These are phyloP conservation scores for Brachypteracias leptosomus DNA, from an alignment of 2,113 vertebrate genomes.

Conservation along the genomic window DNA sequence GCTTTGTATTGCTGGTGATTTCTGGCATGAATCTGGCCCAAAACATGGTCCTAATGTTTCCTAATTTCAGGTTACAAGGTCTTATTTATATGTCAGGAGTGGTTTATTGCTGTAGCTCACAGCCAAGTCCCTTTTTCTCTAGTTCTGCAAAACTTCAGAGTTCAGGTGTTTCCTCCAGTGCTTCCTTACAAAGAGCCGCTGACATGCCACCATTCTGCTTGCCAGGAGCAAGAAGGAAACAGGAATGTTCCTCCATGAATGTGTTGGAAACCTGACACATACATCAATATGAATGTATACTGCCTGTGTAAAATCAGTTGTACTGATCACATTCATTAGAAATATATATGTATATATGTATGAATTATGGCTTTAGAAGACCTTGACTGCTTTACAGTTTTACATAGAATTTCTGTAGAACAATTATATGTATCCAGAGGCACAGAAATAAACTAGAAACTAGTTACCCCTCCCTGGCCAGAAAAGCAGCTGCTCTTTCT, in stretches of 20 bases:
- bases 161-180: neutral
- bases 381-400: neutral
- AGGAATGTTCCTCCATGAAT: neutral
- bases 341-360: neutral
- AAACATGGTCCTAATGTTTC: neutral
- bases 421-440: neutral
- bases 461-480: neutral
- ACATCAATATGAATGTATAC: neutral
- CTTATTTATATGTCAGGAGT: neutral
- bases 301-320: neutral
- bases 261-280: neutral
- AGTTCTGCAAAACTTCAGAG: neutral
- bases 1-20: neutral
- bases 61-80: neutral
- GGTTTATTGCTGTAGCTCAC: neutral
- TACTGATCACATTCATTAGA: neutral
- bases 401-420: neutral
- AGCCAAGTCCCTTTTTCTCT: neutral
- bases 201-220: neutral
- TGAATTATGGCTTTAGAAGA: neutral
- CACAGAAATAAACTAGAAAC: neutral
- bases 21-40: neutral
- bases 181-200: neutral
- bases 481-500: neutral
- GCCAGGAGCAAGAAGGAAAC: neutral